Evolutionary conservation across 2,888 invertebrate species (phyloP).

Genomic region (Chironomus tentans): DNA sequence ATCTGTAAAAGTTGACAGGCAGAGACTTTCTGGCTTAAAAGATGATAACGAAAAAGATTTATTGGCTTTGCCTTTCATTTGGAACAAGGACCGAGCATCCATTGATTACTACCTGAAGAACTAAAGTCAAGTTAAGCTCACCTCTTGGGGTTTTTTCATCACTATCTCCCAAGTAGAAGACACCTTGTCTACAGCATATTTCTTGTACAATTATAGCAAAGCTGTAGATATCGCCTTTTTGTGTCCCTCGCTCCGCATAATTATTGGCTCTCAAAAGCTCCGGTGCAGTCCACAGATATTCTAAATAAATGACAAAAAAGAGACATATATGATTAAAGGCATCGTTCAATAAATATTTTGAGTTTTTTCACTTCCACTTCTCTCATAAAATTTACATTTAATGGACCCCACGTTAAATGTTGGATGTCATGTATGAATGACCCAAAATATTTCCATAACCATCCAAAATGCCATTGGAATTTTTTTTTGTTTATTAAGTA

Average conservation of each 20-base stretch:
- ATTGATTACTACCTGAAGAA: not conserved
- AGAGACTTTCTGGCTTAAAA: not conserved
- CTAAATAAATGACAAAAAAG: slow-evolving; percentile 44
- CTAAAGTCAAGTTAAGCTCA: slow-evolving; percentile 40
- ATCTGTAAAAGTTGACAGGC: not conserved
- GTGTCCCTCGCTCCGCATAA: slow-evolving; percentile 62
- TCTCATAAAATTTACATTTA: too few species aligned
- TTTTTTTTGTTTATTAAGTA: too few species aligned
- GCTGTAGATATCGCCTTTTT: slow-evolving; percentile 91
- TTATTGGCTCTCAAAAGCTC: slow-evolving; percentile 66
- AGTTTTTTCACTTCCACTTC: too few species aligned
- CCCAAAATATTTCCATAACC: too few species aligned
- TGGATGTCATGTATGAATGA: too few species aligned
- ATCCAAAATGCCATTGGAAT: too few species aligned
- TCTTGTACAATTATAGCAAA: slow-evolving; percentile 92
- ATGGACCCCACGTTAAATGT: too few species aligned
- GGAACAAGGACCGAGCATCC: not conserved
- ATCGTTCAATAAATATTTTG: too few species aligned
- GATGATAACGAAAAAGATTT: not conserved
- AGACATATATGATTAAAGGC: too few species aligned
- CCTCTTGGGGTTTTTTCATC: slow-evolving; percentile 61
- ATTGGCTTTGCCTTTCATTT: not conserved
- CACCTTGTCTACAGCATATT: slow-evolving; percentile 79
- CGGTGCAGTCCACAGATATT: slow-evolving; percentile 85
- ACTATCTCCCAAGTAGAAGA: slow-evolving; percentile 64